A percentile compares a stretch with the other conserved stretches of the same genome.
phyloP scores from a whole-genome alignment of 2,888 invertebrate species.

The Drepana falcataria region DNA sequence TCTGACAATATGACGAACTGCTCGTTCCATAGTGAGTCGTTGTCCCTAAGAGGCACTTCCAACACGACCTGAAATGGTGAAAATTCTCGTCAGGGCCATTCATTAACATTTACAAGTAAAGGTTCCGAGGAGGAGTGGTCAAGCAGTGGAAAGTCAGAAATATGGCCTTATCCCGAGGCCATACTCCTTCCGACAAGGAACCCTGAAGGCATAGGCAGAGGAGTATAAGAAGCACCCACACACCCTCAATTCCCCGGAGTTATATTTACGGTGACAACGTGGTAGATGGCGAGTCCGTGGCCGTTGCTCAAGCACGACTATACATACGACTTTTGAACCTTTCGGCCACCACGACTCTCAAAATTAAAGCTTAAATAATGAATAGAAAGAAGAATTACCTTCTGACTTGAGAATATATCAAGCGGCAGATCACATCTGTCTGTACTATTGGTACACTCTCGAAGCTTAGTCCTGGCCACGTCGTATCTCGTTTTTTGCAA shows the following conservation, averaged over 20 bases:
- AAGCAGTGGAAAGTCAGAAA: too few relatives aligned
- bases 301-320: too few relatives aligned
- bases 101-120: background rate
- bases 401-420: conserved; percentile 83
- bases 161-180: too few relatives aligned
- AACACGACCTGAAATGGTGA: conserved; percentile 75
- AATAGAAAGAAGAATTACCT: conserved; percentile 41
- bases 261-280: too few relatives aligned
- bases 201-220: too few relatives aligned
- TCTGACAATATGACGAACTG: conserved; percentile 85
- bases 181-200: too few relatives aligned
- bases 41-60: conserved; percentile 81
- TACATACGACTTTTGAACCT: too few relatives aligned
- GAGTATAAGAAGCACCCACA: too few relatives aligned
- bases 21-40: conserved; percentile 85
- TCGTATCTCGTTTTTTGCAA: conserved; percentile 85
- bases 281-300: too few relatives aligned
- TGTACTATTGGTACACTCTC: conserved; percentile 81
- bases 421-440: conserved; percentile 81
- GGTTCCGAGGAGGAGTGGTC: background rate
- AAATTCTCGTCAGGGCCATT: background rate
- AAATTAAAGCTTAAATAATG: too few relatives aligned
- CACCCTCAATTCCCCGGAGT: too few relatives aligned
- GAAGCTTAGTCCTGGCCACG: conserved; percentile 78
- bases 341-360: too few relatives aligned